Evolutionary conservation across 2,113 vertebrate genomes (phyloP), one percentile per base, ranked within the genome.

Genomic region (Hemiscyllium ocellatum): DNA sequence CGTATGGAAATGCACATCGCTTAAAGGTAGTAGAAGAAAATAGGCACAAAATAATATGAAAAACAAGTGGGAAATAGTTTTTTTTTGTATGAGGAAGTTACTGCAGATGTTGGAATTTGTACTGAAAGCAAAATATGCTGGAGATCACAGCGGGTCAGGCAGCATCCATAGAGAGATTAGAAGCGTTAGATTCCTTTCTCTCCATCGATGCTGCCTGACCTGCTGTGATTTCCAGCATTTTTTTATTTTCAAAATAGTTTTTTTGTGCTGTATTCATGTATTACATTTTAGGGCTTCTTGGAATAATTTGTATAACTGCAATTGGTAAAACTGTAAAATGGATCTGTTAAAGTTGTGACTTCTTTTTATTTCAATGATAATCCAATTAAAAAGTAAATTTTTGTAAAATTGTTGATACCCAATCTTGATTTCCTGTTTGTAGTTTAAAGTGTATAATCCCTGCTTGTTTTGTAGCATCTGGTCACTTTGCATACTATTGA

Each of bases 401-500:
- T 61, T 56, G 26, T 61, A 65, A 0, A n/a, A 29, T 61, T 65
- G 33, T 90, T 90, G 52, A 4, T 65, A 33, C 5, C 26, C 29
- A 5, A 26, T 61, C 26, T 61, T n/a, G 3, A 50, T n/a, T 61
- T 90, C 26, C 52, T 42, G 65, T 70, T 69, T 70, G 68, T 61
- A 4, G 4, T 15, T 8, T 61, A 50, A 78, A 52, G 4, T 61
- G 29, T 19, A 33, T 19, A 47, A 47, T 65, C 5, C 42, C 37
- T 7, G 68, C 33, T 65, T 95, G 95, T 50, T 96, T 96, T 96
- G 33, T 96, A 99, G 99, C 99, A 99, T 96, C 97, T 99, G 91
- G 99, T 99, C 96, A 99, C 99, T 1, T 99, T 98, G 98, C 99
- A 99, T 96, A 99, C 99, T 0, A 99, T 99, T 0, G 99, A 99